Evolutionary conservation across 2,888 invertebrate species (phyloP), one percentile per base, ranked within the genome.

Genomic region (Drosophila vallismaia): DNA sequence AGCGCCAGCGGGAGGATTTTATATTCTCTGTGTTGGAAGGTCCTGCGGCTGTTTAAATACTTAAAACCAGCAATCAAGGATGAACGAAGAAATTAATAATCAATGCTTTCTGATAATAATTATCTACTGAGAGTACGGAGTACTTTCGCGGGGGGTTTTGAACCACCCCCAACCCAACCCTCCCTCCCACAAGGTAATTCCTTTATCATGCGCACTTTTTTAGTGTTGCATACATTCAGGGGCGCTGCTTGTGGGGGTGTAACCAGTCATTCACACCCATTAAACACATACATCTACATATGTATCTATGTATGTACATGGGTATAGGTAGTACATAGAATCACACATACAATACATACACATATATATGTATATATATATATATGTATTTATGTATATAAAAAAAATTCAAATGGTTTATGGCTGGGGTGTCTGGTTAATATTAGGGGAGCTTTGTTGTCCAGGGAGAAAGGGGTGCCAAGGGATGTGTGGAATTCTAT

Each of bases 141-240:
- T n/a, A 19, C 31, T 50, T 10, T 9, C 28, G 40, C 29, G 38
- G 19, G 49, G 46, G 48, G 40, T 24, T 24, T 12, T 38, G 38
- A 19, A 19, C 19, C 19, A 19, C 2, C 19, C 19, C 19, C 19
- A 19, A 19, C 19, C 19, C 19, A n/a, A n/a, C n/a, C n/a, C 12
- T 44, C 49, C 40, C 24, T 50, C 12, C 60, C 54, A 42, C 44
- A 50, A 40, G 49, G 60, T 52, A 55, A 58, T 53, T 62, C 55
- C 59, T 54, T 71, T 70, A 64, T 64, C 63, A 64, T 64, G 67
- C 66, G 52, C 63, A 64, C 74, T 77, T 86, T 86, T 88, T 87
- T 86, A 84, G 84, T 84, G 86, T 86, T 88, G 84, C 84, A 84
- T 88, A 88, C 86, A 79, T 67, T 55, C 76, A 77, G 88, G 86